These are phyloP conservation scores for Caenorhabditis becei DNA, from an alignment of 2,888 invertebrate species.

Conservation along the genomic window DNA sequence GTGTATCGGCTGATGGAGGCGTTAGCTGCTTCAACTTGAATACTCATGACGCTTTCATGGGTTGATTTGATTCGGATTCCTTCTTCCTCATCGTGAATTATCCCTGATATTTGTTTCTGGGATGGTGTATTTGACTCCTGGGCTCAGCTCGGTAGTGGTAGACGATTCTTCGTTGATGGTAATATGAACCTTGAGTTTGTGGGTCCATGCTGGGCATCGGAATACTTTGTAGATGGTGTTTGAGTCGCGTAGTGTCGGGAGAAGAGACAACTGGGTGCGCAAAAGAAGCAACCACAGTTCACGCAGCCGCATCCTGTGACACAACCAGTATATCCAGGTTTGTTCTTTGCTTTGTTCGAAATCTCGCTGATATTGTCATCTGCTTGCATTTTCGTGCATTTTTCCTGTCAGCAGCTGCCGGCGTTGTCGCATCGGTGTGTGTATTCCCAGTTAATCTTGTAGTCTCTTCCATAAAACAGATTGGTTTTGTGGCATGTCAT, in stretches of 20 bases:
- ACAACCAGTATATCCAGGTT: slow-evolving; percentile 43
- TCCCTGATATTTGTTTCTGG: slow-evolving; percentile 13
- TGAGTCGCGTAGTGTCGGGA: slow-evolving; percentile 31
- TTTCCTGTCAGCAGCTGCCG: slow-evolving; percentile 12
- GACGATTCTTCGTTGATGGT: not conserved
- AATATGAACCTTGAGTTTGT: not conserved
- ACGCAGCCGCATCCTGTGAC: slow-evolving; percentile 23
- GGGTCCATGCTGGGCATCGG: slow-evolving; percentile 30
- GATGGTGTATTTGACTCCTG: slow-evolving; percentile 1
- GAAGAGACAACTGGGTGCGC: slow-evolving; percentile 41
- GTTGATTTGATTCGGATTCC: no score
- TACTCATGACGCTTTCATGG: no score
- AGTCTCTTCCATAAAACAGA: slow-evolving; percentile 16
- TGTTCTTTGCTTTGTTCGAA: not conserved
- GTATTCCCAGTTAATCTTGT: slow-evolving; percentile 17
- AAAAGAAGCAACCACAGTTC: slow-evolving; percentile 32
- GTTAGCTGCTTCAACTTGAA: no score
- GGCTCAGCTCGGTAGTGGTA: not conserved
- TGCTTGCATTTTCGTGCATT: slow-evolving; percentile 1
- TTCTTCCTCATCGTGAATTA: no score
- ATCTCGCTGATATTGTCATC: slow-evolving; percentile 31
- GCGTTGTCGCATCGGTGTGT: slow-evolving; percentile 18
- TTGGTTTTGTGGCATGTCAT: slow-evolving; percentile 1
- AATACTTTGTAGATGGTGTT: slow-evolving; percentile 19
- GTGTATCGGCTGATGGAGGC: no score